Base-by-base conservation (phyloP, 2,113 vertebrate genomes). In the Gambusia holbrooki region DNA sequence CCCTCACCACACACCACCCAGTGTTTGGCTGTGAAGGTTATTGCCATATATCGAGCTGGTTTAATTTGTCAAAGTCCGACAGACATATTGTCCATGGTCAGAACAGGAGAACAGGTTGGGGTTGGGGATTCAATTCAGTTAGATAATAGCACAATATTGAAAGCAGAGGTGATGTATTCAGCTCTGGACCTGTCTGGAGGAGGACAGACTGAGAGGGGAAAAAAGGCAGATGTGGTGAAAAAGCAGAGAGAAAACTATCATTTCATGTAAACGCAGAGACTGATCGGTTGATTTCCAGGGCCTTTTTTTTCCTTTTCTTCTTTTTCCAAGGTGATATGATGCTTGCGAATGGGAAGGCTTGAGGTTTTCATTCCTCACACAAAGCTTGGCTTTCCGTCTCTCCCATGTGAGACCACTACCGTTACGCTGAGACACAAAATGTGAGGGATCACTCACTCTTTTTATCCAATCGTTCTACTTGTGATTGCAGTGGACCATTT, bases 51-150 rank as follows among this genome's bases (percentile, higher is more conserved):
- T 93, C 45, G 62, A 86, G 74, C 83, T 88, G 80, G 79, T 93
- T 91, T 91, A 88, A 94, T 94, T 93, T 88, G 87, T 94, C 89
- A 93, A 88, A 93, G 90, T 89, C 86, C 74, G 84, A 68, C 79
- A 77, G 77, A 78, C 83, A 66, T 85, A 87, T 88, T 88, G 88
- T 84, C 83, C 85, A 80, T 29, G 73, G 81, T 82, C 72, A 63
- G 74, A 76, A 82, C 75, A 14, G 82, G 33, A 78, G 80, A 72
- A 66, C 74, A 65, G 65, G 60, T 71, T 72, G 66, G 61, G 40
- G 40, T 7, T 48, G 45, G 30, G 3, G n/a, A 62, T 71, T 66
- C 22, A 58, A 67, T 32, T 67, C 69, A 54, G 45, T 84, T 69
- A 60, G 65, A 76, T 82, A 90, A 80, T 77, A 83, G 84, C 83